Base-by-base conservation (phyloP, 2,888 invertebrate genomes). In the Drosophila borealis region DNA sequence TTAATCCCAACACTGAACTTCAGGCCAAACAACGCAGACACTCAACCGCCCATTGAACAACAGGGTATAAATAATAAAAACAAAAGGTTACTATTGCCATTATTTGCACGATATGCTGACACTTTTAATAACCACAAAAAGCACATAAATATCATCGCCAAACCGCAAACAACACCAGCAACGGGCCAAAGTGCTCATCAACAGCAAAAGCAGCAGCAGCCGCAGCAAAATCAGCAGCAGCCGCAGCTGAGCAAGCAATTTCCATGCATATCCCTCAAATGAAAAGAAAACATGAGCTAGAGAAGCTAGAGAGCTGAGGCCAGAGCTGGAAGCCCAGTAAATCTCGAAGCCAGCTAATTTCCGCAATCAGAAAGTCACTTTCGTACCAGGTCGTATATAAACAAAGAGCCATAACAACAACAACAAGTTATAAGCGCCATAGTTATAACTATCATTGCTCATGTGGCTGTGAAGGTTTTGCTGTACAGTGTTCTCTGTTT, bases 361-460 rank as follows among this genome's bases (percentile, higher is more conserved):
- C 83, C 83, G 84, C 81, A 81, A 81, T 84, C 83, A 81, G 84
- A 84, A 80, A 84, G 81, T 78, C 84, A 81, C 85, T 87, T 80
- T 70, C 80, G 67, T 70, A 66, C 81, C 78, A 80, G 71, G 63
- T 65, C 78, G 61, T 75, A 84, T 78, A 81, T 78, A 81, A 72
- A 81, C 84, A 84, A 78, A 72, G 63, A 62, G 59, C 61, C 59
- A 60, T 8, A 62, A 59, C 70, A 45, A 54, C 55, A 44, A 45
- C 49, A 59, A 36, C 41, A 46, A 54, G 51, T 59, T 68, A 73
- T 80, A 75, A 75, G 80, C 56, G 50, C 68, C 55, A 64, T 66
- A 71, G 75, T 71, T 70, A 71, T 71, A 68, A 74, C 81, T 72
- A 77, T 77, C 82, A 80, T 75, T 75, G 81, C 65, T 65, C 80